Conservation (phyloP, 2,113 vertebrate genomes). For the Stercorarius parasiticus region DNA sequence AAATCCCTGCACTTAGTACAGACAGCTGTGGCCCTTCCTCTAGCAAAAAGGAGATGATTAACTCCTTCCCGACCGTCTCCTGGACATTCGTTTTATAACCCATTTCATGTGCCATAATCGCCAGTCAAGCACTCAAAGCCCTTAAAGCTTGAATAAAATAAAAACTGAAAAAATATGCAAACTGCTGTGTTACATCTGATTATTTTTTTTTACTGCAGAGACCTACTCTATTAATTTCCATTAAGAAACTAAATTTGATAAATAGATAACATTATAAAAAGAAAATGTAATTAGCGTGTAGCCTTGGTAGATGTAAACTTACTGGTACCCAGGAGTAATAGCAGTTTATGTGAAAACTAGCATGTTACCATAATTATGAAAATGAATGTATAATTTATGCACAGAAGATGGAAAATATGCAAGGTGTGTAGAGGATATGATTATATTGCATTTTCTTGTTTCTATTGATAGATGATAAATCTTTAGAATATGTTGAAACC, state of each 20-base stretch:
- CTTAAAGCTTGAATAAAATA: not conserved
- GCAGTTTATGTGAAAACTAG: slow-evolving; percentile 67
- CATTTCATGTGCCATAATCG: not conserved
- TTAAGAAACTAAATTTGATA: slow-evolving; percentile 59
- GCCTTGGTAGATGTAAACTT: slow-evolving; percentile 59
- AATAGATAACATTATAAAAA: slow-evolving; percentile 59
- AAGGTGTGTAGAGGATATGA: slow-evolving; percentile 52
- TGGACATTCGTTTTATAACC: not conserved
- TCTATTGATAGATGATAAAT: slow-evolving; percentile 66
- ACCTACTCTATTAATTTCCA: slow-evolving; percentile 62
- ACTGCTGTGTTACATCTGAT: not conserved
- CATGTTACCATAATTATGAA: slow-evolving; percentile 71
- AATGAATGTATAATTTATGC: slow-evolving; percentile 71
- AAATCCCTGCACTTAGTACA: slow-evolving; percentile 37
- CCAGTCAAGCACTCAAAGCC: not conserved
- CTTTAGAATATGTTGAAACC: slow-evolving; percentile 42
- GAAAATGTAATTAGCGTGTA: slow-evolving; percentile 62
- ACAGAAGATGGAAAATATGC: slow-evolving; percentile 62
- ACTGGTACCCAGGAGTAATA: slow-evolving; percentile 69
- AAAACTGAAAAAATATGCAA: not conserved
- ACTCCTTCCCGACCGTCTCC: slow-evolving; percentile 10
- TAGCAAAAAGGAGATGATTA: slow-evolving; percentile 25
- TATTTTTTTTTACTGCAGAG: slow-evolving; percentile 1
- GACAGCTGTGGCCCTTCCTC: slow-evolving; percentile 55
- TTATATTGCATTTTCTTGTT: slow-evolving; percentile 54